Conservation (phyloP, 2,888 invertebrate species). For the Mesorhabditis belari region DNA sequence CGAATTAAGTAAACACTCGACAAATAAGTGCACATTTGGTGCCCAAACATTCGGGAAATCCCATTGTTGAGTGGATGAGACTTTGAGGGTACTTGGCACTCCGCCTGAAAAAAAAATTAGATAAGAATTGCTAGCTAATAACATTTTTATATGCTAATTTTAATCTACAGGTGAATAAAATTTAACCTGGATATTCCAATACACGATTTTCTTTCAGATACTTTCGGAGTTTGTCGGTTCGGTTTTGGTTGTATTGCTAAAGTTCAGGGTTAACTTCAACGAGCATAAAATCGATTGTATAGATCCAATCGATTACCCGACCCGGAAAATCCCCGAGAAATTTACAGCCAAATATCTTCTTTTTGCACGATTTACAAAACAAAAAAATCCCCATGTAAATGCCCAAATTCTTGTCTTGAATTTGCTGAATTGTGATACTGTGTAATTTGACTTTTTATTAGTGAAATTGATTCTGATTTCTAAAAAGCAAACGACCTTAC, state of each 20-base stretch:
- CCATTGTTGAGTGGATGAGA: slow-evolving; percentile 40
- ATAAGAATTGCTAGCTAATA: slow-evolving; percentile 1
- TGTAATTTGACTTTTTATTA: too few relatives aligned
- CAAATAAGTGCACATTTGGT: slow-evolving; percentile 36
- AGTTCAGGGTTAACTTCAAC: neutral
- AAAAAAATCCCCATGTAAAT: too few relatives aligned
- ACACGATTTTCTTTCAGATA: slow-evolving; percentile 25
- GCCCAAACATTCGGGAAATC: slow-evolving; percentile 51
- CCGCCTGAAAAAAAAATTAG: slow-evolving; percentile 22
- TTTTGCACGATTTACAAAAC: too few relatives aligned
- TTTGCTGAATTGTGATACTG: too few relatives aligned
- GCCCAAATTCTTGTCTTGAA: too few relatives aligned
- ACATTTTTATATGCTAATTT: too few relatives aligned
- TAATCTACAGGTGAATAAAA: too few relatives aligned
- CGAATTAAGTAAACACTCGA: slow-evolving; percentile 16
- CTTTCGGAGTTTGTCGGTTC: slow-evolving; percentile 8
- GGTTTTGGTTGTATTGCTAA: neutral
- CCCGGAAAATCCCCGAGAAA: too few relatives aligned
- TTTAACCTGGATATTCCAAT: slow-evolving; percentile 21
- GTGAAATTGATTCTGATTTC: neutral
- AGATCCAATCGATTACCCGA: too few relatives aligned
- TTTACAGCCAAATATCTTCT: too few relatives aligned
- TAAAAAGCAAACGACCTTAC: slow-evolving; percentile 44
- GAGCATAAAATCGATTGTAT: too few relatives aligned
- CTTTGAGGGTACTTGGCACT: slow-evolving; percentile 30